Conservation (phyloP, 2,888 invertebrate species). For the Chloroclysta siterata region DNA sequence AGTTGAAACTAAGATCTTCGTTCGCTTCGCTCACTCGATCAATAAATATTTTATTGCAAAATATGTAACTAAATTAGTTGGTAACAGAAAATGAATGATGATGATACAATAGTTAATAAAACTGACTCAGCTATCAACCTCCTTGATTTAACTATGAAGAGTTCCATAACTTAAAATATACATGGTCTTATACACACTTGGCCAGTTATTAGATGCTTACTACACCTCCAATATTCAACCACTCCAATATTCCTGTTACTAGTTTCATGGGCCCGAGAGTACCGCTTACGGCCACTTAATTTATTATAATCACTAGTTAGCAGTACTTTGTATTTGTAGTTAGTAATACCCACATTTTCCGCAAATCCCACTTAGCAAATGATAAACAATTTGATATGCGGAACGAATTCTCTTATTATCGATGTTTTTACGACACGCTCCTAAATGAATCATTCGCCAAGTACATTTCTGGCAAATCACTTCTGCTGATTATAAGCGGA, state of each 20-base stretch:
- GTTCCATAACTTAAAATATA: background rate
- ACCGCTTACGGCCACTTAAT: constrained; percentile 13
- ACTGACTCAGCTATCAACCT: too few species aligned
- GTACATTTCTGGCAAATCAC: constrained; percentile 21
- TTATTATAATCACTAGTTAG: constrained; percentile 23
- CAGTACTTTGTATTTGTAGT: constrained; percentile 1
- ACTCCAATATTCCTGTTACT: constrained; percentile 7
- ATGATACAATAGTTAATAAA: too few species aligned
- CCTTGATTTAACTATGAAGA: too few species aligned
- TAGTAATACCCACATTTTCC: constrained; percentile 17
- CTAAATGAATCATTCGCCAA: constrained; percentile 15
- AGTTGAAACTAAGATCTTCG: too few species aligned
- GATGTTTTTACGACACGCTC: constrained; percentile 24
- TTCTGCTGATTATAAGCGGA: constrained; percentile 1
- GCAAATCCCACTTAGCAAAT: constrained; percentile 26
- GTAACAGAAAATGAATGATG: too few species aligned
- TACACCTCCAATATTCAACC: background rate
- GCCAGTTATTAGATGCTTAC: background rate
- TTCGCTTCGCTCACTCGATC: too few species aligned
- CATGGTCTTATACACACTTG: background rate
- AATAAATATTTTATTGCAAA: too few species aligned
- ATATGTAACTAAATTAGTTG: too few species aligned
- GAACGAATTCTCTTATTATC: constrained; percentile 15
- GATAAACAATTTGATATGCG: constrained; percentile 32
- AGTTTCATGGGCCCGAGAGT: background rate